phyloP scores from a whole-genome alignment of 2,797 vertebrate genomes.

The Diglossa cyanea region DNA sequence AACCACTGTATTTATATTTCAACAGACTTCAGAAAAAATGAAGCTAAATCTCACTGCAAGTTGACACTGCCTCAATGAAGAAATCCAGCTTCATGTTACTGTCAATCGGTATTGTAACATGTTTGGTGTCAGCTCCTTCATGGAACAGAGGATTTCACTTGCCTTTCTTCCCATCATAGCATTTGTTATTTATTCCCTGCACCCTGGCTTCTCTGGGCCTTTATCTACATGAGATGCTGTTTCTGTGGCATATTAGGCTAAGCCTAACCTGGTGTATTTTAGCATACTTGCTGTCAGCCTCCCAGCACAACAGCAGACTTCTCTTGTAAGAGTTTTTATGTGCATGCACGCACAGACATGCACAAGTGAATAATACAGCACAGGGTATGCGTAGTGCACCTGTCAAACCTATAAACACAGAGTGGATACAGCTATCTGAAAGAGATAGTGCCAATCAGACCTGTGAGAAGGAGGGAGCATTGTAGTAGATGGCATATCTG shows the following conservation, averaged over 20 bases:
- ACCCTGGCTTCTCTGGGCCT: neutral
- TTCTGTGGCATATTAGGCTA: neutral
- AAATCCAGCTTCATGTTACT: neutral
- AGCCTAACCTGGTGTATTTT: neutral
- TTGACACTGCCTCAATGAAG: neutral
- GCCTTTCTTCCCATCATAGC: neutral
- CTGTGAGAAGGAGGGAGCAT: conserved; percentile 17
- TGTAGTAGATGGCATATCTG: conserved; percentile 70
- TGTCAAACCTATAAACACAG: conserved; percentile 42
- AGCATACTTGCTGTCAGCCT: neutral
- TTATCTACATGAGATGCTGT: neutral
- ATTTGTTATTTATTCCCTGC: conserved; percentile 2
- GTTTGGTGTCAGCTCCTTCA: neutral
- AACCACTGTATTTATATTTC: neutral
- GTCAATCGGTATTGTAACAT: neutral
- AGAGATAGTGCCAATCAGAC: conserved; percentile 64
- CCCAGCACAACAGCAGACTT: neutral
- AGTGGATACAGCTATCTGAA: conserved; percentile 53
- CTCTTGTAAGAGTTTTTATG: neutral
- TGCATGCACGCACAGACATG: neutral
- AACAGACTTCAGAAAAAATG: neutral
- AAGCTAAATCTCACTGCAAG: neutral
- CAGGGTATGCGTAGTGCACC: neutral
- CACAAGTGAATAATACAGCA: neutral
- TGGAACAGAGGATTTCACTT: neutral